Base-by-base conservation (phyloP, 2,888 invertebrate genomes). In the Tetragonula carbonaria region DNA sequence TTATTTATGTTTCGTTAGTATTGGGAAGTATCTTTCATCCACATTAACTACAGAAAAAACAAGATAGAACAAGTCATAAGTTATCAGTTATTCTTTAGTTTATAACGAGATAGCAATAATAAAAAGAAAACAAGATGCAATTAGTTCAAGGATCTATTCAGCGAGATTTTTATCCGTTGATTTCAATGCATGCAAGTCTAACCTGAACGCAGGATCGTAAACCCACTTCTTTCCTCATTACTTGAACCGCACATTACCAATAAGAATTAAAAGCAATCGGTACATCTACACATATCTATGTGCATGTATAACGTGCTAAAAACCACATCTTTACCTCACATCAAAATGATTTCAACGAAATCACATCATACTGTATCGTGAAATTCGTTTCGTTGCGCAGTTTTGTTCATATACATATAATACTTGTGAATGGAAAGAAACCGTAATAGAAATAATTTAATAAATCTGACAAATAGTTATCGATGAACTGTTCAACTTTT, bases 271-370 rank as follows among this genome's bases (percentile, higher is more conserved):
- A 28, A 50, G 50, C 57, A 59, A 75, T 75, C 67, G 16, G 45
- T 75, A 75, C 50, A 68, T 68, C 68, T 68, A 68, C 50, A 51
- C 33, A 33, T 57, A 33, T 59, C 50, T 76, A 59, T 68, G 50
- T 67, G 18, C 4, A 18, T 28, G 4, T 50, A 33, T 59, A 45
- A 28, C 33, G 28, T 45, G 45, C 50, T n/a, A 50, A 57, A 57
- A 67, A 21, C n/a, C 45, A 13, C 16, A 59, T 76, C 50, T 50
- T 59, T 76, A 50, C 21, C 8, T 59, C 50, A 0, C n/a, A 59
- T 68, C 50, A 50, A 50, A 68, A 68, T n/a, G n/a, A 33, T 68
- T 68, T 76, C n/a, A 68, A 68, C 59, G 50, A 76, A 67, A 75
- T 68, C 59, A 33, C 21, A 33, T 73, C 73, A n/a, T 28, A 14